Evolutionary conservation across 2,797 vertebrate species (phyloP).

Genomic region (Taeniopygia guttata): DNA sequence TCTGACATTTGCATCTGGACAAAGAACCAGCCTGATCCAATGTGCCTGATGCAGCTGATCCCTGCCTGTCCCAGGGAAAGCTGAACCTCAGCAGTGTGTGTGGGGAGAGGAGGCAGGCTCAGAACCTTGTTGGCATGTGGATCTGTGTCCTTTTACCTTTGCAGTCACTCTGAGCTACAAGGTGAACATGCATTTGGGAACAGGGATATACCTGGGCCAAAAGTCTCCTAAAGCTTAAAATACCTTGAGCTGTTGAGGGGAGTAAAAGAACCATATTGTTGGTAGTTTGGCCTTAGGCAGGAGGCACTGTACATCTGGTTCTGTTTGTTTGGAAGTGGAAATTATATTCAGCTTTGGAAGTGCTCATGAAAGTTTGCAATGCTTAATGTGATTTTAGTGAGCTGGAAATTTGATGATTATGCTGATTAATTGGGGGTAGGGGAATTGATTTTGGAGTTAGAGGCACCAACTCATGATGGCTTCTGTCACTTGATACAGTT

Average conservation of each 20-base stretch:
- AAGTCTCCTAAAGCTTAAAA: background rate
- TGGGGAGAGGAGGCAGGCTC: background rate
- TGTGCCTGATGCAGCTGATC: background rate
- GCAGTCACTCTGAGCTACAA: background rate
- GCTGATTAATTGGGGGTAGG: background rate
- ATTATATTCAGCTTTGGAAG: background rate
- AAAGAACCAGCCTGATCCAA: background rate
- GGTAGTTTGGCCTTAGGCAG: background rate
- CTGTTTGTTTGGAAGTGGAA: background rate
- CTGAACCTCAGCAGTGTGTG: fast-evolving
- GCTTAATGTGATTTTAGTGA: background rate
- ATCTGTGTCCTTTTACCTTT: background rate
- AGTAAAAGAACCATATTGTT: background rate
- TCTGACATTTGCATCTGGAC: background rate
- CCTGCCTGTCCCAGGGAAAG: background rate
- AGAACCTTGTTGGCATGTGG: background rate
- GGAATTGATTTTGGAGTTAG: background rate
- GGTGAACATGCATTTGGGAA: background rate
- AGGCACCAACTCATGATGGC: fast-evolving
- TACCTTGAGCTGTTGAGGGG: background rate
- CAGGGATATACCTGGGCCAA: background rate
- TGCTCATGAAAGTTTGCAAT: background rate
- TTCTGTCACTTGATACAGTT: background rate
- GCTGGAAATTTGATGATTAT: background rate
- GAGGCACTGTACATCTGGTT: background rate